Evolutionary conservation across 2,113 vertebrate genomes (phyloP), one percentile per base, ranked within the genome.

Genomic region (Penelope pileata): DNA sequence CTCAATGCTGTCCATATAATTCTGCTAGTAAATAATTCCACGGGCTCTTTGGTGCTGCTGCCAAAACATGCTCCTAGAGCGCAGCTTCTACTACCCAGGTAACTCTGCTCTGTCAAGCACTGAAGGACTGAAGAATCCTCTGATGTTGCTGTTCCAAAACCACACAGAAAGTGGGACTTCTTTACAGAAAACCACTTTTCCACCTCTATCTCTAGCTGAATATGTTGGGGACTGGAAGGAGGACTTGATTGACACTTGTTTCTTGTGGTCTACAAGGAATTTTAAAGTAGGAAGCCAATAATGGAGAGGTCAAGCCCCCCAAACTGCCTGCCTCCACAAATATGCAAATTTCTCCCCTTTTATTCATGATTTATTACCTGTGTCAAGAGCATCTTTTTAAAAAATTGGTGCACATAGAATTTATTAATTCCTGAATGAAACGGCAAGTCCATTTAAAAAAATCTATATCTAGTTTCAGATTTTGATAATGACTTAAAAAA

Each of bases 181-280:
- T 58, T 53, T 34, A 43, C 1, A 1, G 43, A 53, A 82, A 63
- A 38, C 0, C 16, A 40, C 0, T 0, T 43, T 74, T 70, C 36
- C 68, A 83, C 18, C 42, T 26, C 42, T 40, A 10, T 26, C 53
- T 88, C 24, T 58, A 51, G 32, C 22, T 38, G 38, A 59, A 50
- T 72, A 27, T 13, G 3, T 21, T 32, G 53, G 14, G 58, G 72
- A 15, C 32, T 42, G 56, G 48, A 76, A 64, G 27, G 43, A 86
- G 16, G 22, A 72, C 0, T 10, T 12, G 27, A 42, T n/a, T 45
- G 42, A 27, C 12, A 12, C 0, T 0, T 1, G 0, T 50, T 87
- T 72, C 50, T 72, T 30, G 14, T 1, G 3, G 17, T 53, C 32
- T 43, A 6, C 16, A 14, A 6, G 34, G 58, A 68, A 54, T 79